Evolutionary conservation across 2,797 vertebrate species (phyloP), one percentile per base, ranked within the genome.

Genomic region (Typhlichthys eigenmanni): DNA sequence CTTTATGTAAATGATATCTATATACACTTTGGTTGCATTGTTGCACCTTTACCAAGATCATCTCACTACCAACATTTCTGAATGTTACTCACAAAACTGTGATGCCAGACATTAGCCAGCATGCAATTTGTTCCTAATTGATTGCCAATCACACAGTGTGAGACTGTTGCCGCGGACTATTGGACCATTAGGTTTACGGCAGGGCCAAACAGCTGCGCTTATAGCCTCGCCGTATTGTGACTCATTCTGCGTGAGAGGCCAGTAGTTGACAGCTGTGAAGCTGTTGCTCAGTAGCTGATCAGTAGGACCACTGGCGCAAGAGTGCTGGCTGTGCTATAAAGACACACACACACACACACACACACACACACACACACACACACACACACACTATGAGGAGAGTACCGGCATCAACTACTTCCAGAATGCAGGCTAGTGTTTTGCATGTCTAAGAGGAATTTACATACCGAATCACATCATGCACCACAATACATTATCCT

Each of bases 191-290:
- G n/a, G 66, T 83, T 86, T 76, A 71, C 71, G 63, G 70, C 55
- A 58, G 50, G 84, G 71, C 75, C 74, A 67, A 17, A 65, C 84
- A 87, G 78, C 85, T 84, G 88, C 14, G 62, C 68, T 75, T 50
- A 77, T 66, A 68, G 54, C 80, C 71, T 1, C 65, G 63, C 83
- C 65, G 43, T 14, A 58, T 43, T 38, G 50, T 78, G 79, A 86
- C 54, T 81, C 79, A 79, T 56, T 77, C 47, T 55, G 60, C 82
- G 72, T 51, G 46, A 47, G 53, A 80, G 68, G 34, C 53, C 55
- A 64, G 5, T 48, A 67, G 71, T 79, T 56, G 19, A 19, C 43
- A 47, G 55, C 67, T 59, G 38, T 7, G 38, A 43, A 8, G 38
- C 38, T 43, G 38, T 7, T 43, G 38, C 2, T 43, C 9, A 43